A percentile compares a stretch with the other conserved stretches of the same genome.
These are phyloP conservation scores for Climacteris rufus DNA, from an alignment of 2,113 vertebrate species.

Conservation along the genomic window DNA sequence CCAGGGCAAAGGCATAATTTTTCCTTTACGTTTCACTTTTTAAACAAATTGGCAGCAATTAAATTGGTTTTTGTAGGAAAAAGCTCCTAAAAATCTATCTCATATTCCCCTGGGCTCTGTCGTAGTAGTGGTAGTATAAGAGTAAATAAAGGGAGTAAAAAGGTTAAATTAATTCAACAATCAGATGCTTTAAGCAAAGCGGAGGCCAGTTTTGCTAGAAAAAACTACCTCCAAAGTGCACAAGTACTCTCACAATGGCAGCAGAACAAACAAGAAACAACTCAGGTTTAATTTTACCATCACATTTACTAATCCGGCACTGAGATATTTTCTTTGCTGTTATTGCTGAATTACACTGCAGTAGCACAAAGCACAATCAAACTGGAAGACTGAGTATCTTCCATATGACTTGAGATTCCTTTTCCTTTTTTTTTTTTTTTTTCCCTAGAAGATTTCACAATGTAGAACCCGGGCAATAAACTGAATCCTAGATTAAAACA, in stretches of 20 bases:
- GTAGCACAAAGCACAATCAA: not conserved
- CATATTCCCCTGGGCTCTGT: not conserved
- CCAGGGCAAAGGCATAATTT: not conserved
- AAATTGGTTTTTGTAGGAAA: not conserved
- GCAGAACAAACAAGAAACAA: not conserved
- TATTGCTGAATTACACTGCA: not conserved
- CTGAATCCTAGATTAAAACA: slow-evolving; percentile 10
- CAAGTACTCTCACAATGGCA: not conserved
- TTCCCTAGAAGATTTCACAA: not conserved
- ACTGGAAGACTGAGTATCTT: not conserved
- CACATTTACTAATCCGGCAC: not conserved
- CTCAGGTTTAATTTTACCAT: not conserved
- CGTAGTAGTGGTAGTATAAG: not conserved
- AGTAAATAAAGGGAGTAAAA: not conserved
- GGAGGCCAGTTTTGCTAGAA: not conserved
- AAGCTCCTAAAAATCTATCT: not conserved
- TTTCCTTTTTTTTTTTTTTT: not conserved
- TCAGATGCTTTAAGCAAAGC: not conserved
- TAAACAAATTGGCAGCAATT: not conserved
- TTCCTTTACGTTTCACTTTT: not conserved
- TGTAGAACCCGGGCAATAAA: not conserved
- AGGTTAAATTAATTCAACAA: not conserved
- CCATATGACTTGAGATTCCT: not conserved
- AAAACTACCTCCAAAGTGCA: not conserved
- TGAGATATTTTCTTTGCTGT: not conserved